These are phyloP conservation scores for Nephotettix cincticeps DNA, from an alignment of 1,140 invertebrate genomes.

Conservation along the genomic window DNA sequence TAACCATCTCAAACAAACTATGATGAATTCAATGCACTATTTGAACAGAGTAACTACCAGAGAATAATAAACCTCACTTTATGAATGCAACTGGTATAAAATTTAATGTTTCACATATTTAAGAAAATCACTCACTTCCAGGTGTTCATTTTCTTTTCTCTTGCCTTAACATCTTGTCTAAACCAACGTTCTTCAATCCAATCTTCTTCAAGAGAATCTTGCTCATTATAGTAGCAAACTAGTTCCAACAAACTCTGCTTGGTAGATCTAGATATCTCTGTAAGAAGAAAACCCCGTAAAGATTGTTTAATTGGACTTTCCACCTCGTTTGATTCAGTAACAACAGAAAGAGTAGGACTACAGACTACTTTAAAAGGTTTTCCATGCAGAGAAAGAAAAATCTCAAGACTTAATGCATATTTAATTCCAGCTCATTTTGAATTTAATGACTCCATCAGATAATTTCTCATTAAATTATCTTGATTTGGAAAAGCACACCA, in stretches of 20 bases:
- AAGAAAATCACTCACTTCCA: slow-evolving; percentile 82
- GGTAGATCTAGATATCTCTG: slow-evolving; percentile 56
- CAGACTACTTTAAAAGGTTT: slow-evolving; percentile 28
- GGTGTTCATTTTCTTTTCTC: slow-evolving; percentile 58
- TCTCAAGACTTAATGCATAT: too few relatives aligned
- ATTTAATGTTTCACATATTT: too few relatives aligned
- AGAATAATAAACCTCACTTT: too few relatives aligned
- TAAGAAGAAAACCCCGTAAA: slow-evolving; percentile 19
- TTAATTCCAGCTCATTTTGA: too few relatives aligned
- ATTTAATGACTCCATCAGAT: too few relatives aligned
- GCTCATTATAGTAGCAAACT: slow-evolving; percentile 77
- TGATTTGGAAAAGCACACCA: too few relatives aligned
- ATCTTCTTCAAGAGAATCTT: slow-evolving; percentile 62
- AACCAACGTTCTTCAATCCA: slow-evolving; percentile 81
- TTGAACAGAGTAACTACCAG: too few relatives aligned
- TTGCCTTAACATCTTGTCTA: slow-evolving; percentile 47
- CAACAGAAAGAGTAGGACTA: not conserved
- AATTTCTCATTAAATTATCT: too few relatives aligned
- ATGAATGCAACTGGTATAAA: too few relatives aligned
- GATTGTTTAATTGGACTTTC: not conserved
- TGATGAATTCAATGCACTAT: too few relatives aligned
- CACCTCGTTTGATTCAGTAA: not conserved
- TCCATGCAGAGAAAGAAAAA: too few relatives aligned
- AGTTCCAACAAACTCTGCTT: slow-evolving; percentile 77
- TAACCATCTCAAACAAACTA: too few relatives aligned